These are phyloP conservation scores for Leucophenga maculata DNA, from an alignment of 2,888 invertebrate genomes.

Conservation along the genomic window DNA sequence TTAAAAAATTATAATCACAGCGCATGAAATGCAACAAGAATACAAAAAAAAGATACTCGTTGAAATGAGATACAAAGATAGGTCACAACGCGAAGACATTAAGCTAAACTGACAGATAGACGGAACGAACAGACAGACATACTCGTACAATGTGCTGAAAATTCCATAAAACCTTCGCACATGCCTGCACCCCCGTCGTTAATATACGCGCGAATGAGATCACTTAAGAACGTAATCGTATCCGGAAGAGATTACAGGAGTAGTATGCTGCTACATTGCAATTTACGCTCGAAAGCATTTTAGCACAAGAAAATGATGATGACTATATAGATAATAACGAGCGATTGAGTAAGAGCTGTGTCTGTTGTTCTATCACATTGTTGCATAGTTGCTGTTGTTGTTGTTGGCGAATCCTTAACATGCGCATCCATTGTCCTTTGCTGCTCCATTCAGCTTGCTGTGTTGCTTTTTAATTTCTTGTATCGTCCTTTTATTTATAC, in stretches of 20 bases:
- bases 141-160: conserved; percentile 27
- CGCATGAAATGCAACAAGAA: conserved; percentile 46
- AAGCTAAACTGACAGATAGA: conserved; percentile 32
- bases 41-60: conserved; percentile 30
- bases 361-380: conserved; percentile 1
- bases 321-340: background rate
- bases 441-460: conserved; percentile 44
- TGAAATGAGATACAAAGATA: conserved; percentile 63
- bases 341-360: conserved; percentile 2
- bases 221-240: conserved; percentile 64
- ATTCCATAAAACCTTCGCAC: conserved; percentile 32
- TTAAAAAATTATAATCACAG: conserved; percentile 66
- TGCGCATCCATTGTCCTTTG: conserved; percentile 6
- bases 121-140: conserved; percentile 6
- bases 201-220: conserved; percentile 35
- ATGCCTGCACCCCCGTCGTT: conserved; percentile 10
- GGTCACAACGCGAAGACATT: conserved; percentile 58
- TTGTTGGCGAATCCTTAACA: too few species aligned
- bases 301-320: background rate
- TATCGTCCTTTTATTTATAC: conserved; percentile 4
- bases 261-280: conserved; percentile 32
- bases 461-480: background rate
- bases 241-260: conserved; percentile 65
- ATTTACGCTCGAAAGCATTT: conserved; percentile 55
- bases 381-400: background rate